These are phyloP conservation scores for Bufotes viridis DNA, from an alignment of 2,797 vertebrate species.

Conservation along the genomic window DNA sequence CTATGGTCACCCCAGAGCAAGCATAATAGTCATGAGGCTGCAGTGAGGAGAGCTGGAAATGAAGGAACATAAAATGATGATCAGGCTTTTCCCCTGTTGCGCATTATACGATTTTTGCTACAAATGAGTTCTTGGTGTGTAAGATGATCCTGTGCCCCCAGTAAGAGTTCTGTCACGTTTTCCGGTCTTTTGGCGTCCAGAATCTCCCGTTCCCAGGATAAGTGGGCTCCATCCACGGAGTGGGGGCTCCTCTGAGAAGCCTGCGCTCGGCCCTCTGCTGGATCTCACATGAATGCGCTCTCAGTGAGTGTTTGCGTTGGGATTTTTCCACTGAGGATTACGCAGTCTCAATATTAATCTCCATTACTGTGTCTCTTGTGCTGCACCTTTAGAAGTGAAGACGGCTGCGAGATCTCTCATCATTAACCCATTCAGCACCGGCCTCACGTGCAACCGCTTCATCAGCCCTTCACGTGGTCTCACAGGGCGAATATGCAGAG, in stretches of 20 bases:
- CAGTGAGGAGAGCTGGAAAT: no score
- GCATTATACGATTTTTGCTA: background rate
- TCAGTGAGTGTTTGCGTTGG: constrained; percentile 53
- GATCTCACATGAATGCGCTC: constrained; percentile 49
- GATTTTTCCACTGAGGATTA: constrained; percentile 56
- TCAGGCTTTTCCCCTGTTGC: no score
- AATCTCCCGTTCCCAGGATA: constrained; percentile 41
- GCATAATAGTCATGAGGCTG: background rate
- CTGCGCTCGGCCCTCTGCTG: constrained; percentile 27
- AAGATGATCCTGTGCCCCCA: background rate
- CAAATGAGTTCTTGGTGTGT: no score
- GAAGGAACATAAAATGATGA: no score
- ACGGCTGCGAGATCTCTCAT: constrained; percentile 25
- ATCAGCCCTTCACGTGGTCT: background rate
- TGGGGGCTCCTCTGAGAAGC: constrained; percentile 26
- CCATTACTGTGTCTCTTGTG: constrained; percentile 49
- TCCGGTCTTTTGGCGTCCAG: background rate
- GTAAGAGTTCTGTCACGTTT: background rate
- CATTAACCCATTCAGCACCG: constrained; percentile 19
- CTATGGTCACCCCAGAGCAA: background rate
- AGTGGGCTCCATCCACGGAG: background rate
- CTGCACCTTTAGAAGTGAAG: constrained; percentile 18
- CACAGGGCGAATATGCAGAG: no score
- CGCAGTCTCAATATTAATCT: constrained; percentile 52
- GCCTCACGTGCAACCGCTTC: no score